These are phyloP conservation scores for Sipha maydis DNA, from an alignment of 2,888 invertebrate genomes.

Conservation along the genomic window DNA sequence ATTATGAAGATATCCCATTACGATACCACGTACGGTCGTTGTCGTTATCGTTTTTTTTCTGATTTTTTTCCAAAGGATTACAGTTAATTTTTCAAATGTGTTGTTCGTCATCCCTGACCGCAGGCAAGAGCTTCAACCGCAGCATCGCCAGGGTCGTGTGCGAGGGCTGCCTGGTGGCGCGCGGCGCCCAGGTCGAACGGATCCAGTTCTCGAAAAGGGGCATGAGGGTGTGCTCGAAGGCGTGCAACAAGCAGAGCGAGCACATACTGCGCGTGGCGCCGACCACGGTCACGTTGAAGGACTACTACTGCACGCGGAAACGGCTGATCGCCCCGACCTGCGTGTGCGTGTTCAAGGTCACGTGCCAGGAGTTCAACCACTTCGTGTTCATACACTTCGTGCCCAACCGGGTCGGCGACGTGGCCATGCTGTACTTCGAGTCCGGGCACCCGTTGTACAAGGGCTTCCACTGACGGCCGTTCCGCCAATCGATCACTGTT, in stretches of 20 bases:
- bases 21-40: too few species aligned
- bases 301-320: not conserved
- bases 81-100: not conserved
- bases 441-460: not conserved
- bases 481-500: too few species aligned
- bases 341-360: constrained; percentile 2
- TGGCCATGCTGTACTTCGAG: constrained; percentile 6
- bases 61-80: too few species aligned
- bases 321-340: not conserved
- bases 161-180: not conserved
- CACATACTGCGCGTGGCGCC: not conserved
- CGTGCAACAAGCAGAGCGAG: not conserved
- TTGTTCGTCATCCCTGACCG: not conserved
- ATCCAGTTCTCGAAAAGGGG: not conserved
- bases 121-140: not conserved
- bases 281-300: not conserved
- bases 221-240: not conserved
- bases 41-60: too few species aligned
- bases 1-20: too few species aligned
- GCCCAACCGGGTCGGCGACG: not conserved
- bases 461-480: not conserved
- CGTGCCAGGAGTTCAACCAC: not conserved
- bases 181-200: not conserved
- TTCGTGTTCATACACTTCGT: constrained; percentile 11
- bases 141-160: not conserved